phyloP scores from a whole-genome alignment of 1,140 invertebrate species.

The Euwallacea similis region DNA sequence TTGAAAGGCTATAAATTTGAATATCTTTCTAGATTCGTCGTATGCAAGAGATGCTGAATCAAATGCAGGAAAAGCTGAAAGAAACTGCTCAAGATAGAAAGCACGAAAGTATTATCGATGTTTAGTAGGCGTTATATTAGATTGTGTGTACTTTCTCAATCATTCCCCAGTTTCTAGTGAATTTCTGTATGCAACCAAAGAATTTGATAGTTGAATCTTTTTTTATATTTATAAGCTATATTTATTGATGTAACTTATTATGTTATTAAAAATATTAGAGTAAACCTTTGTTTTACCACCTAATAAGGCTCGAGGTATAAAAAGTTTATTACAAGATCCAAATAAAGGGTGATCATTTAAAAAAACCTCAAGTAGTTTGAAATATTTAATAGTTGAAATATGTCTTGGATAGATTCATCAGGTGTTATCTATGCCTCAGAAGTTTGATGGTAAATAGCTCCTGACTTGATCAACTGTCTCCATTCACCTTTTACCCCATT shows the following conservation, averaged over 20 bases:
- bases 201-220: slow-evolving; percentile 24
- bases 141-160: slow-evolving; percentile 7
- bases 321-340: no score
- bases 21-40: slow-evolving; percentile 73
- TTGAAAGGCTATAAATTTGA: not conserved
- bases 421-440: no score
- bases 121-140: slow-evolving; percentile 54
- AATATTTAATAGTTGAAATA: no score
- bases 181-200: slow-evolving; percentile 33
- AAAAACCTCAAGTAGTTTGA: no score
- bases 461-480: no score
- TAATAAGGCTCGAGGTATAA: no score
- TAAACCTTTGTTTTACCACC: no score
- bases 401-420: no score
- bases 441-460: no score
- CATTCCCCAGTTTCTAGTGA: slow-evolving; percentile 22
- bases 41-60: slow-evolving; percentile 95
- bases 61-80: slow-evolving; percentile 96
- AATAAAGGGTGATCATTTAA: no score
- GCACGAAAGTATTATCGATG: slow-evolving; percentile 80
- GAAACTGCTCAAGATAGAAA: slow-evolving; percentile 71
- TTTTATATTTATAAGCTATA: slow-evolving; percentile 33
- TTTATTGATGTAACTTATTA: slow-evolving; percentile 32
- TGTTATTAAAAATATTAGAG: slow-evolving; percentile 28
- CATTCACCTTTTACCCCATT: no score